Conservation (phyloP, 1,140 invertebrate genomes). For the Leptoteleia sp. region DNA sequence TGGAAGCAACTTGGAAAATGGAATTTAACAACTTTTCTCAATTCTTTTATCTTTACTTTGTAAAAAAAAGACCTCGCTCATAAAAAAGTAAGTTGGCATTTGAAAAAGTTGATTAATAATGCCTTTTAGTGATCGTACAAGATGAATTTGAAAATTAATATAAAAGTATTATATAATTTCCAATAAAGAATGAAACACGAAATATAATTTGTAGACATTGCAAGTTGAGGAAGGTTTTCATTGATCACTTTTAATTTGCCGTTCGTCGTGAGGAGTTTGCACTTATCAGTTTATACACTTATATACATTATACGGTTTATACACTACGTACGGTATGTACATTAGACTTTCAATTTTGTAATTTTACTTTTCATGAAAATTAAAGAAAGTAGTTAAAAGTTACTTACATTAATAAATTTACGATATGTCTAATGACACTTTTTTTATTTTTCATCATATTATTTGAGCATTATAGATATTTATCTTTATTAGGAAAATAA, state of each 20-base stretch:
- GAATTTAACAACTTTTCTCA: constrained; percentile 35
- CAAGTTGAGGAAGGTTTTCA: constrained; percentile 30
- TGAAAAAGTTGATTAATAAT: background rate
- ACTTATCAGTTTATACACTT: constrained; percentile 53
- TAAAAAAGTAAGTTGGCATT: background rate
- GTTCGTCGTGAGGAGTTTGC: constrained; percentile 39
- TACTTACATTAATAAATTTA: constrained; percentile 6
- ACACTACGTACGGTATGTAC: too few relatives aligned
- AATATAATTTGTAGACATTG: constrained; percentile 36
- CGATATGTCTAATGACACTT: constrained; percentile 43
- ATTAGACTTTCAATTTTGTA: constrained; percentile 53
- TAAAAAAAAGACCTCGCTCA: background rate
- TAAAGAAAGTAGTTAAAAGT: constrained; percentile 11
- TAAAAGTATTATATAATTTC: constrained; percentile 15
- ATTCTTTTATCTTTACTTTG: too few relatives aligned
- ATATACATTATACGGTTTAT: constrained; percentile 48
- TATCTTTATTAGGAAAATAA: constrained; percentile 19
- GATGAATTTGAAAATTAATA: constrained; percentile 16
- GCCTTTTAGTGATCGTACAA: background rate
- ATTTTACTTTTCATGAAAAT: constrained; percentile 13
- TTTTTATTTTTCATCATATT: constrained; percentile 24
- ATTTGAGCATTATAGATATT: constrained; percentile 48
- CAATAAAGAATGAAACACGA: constrained; percentile 10
- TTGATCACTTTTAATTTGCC: constrained; percentile 19
- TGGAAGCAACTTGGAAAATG: constrained; percentile 12